Evolutionary conservation across 92 coral and sea anemone genomes (phyloP), one percentile per base, ranked within the genome.

Genomic region (Pocillopora grandis): DNA sequence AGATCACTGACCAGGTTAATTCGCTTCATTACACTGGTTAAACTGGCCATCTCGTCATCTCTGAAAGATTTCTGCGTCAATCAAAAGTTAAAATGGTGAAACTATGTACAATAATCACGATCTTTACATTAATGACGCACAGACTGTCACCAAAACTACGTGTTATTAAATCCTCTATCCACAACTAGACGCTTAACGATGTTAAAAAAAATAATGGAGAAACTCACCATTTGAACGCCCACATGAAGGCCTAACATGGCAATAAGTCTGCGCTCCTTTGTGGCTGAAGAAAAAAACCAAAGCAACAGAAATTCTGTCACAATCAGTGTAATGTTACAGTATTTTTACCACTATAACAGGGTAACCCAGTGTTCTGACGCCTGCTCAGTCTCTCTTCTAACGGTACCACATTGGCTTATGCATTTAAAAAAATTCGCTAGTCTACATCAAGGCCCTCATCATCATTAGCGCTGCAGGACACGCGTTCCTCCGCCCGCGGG

Each of bases 201-300:
- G 3, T 48, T 18, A 55, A 9, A 21, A 17, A 6, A 2, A 21
- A 15, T 36, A 21, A 35, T 9, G n/a, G 66, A 55, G 19, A 58
- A 33, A 62, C 80, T 80, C 89, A 96, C 99, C 95, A 96, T 86
- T 57, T 94, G 98, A 19, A 96, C 85, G 49, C 96, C 99, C 1
- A 96, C 98, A 65, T 96, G 99, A 65, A 96, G 92, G 6, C 96
- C 99, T 55, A 96, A 95, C 33, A 84, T 93, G 12, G 88, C 81
- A 18, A 96, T 90, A 4, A 96, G 92, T 71, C 94, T 87, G 18
- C 99, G 91, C 76, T 96, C 99, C 90, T 93, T 91, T 27, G 99
- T 96, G 49, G 91, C 99, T 96, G 76, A 56, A 89, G 55, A 12
- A 90, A 57, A 12, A 90, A 57, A 67, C 19, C 16, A 77, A 14